A percentile compares a stretch with the other conserved stretches of the same genome.
These are phyloP conservation scores for Microcebus tavaratra DNA, from an alignment of 2,113 vertebrate genomes.

Conservation along the genomic window DNA sequence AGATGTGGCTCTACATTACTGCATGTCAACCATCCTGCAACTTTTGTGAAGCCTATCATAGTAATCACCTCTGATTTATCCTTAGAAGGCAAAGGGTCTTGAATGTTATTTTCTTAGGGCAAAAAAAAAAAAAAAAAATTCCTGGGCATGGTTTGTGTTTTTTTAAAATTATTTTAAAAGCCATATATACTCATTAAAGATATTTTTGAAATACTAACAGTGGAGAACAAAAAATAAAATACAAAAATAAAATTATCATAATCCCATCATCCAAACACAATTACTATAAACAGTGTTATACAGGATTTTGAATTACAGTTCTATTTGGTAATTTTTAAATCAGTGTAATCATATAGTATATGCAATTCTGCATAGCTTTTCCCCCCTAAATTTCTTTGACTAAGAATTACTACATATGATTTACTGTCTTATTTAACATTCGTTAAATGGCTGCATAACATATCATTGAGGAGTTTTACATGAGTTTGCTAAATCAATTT, in stretches of 20 bases:
- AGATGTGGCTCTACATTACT: background rate
- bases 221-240: background rate
- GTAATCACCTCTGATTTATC: background rate
- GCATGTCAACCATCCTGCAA: background rate
- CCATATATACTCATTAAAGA: background rate
- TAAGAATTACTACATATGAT: background rate
- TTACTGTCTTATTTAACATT: background rate
- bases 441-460: background rate
- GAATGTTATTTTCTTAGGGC: background rate
- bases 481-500: background rate
- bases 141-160: background rate
- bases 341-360: background rate
- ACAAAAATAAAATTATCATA: background rate
- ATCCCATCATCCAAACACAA: background rate
- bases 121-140: background rate
- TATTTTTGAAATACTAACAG: background rate
- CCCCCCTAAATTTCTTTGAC: background rate
- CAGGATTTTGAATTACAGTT: background rate
- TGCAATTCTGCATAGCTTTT: background rate
- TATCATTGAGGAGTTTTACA: background rate
- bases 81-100: background rate
- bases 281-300: background rate
- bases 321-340: background rate
- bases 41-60: background rate
- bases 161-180: background rate